Evolutionary conservation across 2,797 vertebrate genomes (phyloP), one percentile per base, ranked within the genome.

Genomic region (Threskiornis aethiopicus): DNA sequence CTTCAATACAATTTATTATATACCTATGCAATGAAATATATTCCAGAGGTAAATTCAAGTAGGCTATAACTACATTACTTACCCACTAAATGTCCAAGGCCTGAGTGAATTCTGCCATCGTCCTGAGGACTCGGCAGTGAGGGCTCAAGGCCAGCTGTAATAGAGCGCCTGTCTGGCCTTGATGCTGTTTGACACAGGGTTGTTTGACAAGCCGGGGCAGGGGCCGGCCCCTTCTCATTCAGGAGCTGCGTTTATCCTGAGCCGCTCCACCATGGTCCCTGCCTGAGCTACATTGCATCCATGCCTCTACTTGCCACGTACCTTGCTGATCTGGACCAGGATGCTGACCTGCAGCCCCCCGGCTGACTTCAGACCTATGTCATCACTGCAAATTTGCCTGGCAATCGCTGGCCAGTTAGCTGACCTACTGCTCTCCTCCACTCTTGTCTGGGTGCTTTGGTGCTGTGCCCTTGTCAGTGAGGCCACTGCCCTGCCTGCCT

Each of bases 181-280:
- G 58, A n/a, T 55, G 10, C 13, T 51, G 5, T 65, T 81, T 52
- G 52, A 54, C 29, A 25, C 2, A 16, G 26, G 31, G 21, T 13
- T 66, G 16, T 44, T 25, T n/a, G 39, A 78, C 22, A 47, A 61
- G 19, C 6, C 20, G 15, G 37, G 28, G 8, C 6, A 42, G 24
- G 2, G 37, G 24, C 52, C 82, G 72, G 0, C 2, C 5, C 25
- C 6, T 10, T 58, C 47, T 87, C 10, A 17, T 42, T 64, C 26
- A 46, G 57, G 25, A 61, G 14, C 26, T 47, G 12, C 1, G 1
- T 37, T 67, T 31, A 28, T n/a, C 47, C 61, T 18, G 35, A 65
- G 31, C 19, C 1, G 1, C 12, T 49, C 39, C 5, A 6, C 13
- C 4, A 1, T 16, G 19, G 19, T 46, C 31, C 11, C 14, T 67